Base-by-base conservation (phyloP, 2,113 vertebrate genomes). In the Herpailurus yagouaroundi region DNA sequence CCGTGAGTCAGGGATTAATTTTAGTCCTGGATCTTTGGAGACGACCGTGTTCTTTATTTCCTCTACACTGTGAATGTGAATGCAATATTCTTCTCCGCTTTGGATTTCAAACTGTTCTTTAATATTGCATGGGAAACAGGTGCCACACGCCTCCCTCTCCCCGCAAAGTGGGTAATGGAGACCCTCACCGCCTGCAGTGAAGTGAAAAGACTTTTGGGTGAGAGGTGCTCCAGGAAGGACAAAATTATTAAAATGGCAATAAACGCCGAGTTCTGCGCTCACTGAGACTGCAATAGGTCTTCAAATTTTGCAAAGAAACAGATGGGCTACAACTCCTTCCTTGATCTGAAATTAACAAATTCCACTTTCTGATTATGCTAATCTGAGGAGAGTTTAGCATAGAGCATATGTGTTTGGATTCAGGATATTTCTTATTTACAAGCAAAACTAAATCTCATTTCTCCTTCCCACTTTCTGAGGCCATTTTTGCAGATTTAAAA, bases 401-500 rank as follows among this genome's bases (percentile, higher is more conserved):
- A 66, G 52, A 96, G 57, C 97, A 84, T 96, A 95, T 96, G 92
- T 88, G 92, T 97, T 96, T 93, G 76, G 45, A 95, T 89, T 96
- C 71, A 29, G 83, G 50, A 8, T 97, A 69, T 52, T 89, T 97
- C 89, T 97, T 97, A 97, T 98, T 97, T 96, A 97, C 93, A 95
- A 97, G 94, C 64, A 84, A 84, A 93, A 92, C 77, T 71, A 91
- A 97, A 95, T 96, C 85, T 93, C 74, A 84, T 92, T 64, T 92
- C 76, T 94, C 68, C n/a, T 98, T 93, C 87, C 55, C 73, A 85
- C 73, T 48, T 93, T 38, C 87, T 45, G 76, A 84, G 81, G 85
- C 88, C 95, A 23, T 64, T 96, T 97, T 83, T 89, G 77, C 85
- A 77, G 76, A 38, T 97, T 91, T 91, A 80, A 36, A 57, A 82